Evolutionary conservation across 2,113 vertebrate genomes (phyloP), one percentile per base, ranked within the genome.

Genomic region (Cariama cristata): DNA sequence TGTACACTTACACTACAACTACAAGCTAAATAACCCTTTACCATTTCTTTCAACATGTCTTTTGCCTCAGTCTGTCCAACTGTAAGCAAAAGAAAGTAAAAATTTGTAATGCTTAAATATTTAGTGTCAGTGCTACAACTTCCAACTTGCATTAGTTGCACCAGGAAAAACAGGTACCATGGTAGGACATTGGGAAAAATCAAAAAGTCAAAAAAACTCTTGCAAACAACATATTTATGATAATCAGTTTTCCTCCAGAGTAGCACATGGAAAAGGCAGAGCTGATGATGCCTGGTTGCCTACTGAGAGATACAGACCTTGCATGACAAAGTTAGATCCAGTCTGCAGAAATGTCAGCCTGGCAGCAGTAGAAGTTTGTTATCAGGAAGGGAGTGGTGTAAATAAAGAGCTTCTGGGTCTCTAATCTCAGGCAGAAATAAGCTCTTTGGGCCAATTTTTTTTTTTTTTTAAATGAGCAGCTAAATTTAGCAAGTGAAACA

Each of bases 11-110:
- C 16, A 28, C 13, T 79, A 17, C 33, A 82, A 11, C 20, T 68
- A 24, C 33, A 63, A 40, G 20, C 8, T 55, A 50, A 40, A 42
- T 40, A 59, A 21, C 1, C 4, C 23, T 83, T 30, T 44, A 26
- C 5, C 2, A 13, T 18, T 87, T 81, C 2, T 86, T 87, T 73
- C 26, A 42, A 59, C 0, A 0, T 21, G 6, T 3, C 4, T 12
- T 12, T 30, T 56, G 9, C 26, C 14, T 63, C 28, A 38, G 4
- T 32, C 40, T 58, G 7, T 20, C 32, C 35, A 84, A 9, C 2
- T 24, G 10, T 19, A 50, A 80, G 16, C 3, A 77, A 53, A 64
- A 2, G 3, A 79, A 88, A 90, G 1, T 13, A 80, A 73, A 49
- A 42, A 59, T 20, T 59, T 56, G 0, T 28, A 32, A 44, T n/a